A percentile compares a stretch with the other conserved stretches of the same genome.
Evolutionary conservation across 2,888 invertebrate species (phyloP).

Genomic region (Sericinus montela): DNA sequence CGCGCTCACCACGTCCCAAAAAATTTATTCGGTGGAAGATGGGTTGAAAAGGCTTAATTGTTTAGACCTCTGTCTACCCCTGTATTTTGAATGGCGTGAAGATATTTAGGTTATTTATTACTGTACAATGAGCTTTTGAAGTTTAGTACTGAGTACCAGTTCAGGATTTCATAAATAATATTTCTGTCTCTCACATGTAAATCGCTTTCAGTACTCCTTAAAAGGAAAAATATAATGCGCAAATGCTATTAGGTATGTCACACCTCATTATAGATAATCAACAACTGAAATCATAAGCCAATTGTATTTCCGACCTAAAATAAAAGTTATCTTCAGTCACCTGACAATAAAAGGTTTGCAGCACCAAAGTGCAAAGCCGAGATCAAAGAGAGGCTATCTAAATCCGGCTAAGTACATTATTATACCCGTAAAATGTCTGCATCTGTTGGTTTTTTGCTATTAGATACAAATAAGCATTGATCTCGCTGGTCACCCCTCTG

Average conservation of each 20-base stretch:
- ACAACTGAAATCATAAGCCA: conserved; percentile 39
- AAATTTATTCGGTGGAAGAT: too few species aligned
- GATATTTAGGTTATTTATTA: too few species aligned
- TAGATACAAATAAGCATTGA: conserved; percentile 75
- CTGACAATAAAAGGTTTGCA: conserved; percentile 36
- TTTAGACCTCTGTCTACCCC: too few species aligned
- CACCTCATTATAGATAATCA: conserved; percentile 36
- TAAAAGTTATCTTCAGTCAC: conserved; percentile 37
- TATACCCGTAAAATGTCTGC: conserved; percentile 76
- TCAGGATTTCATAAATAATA: too few species aligned
- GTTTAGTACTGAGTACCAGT: too few species aligned
- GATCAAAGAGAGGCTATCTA: conserved; percentile 70
- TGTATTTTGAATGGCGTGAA: too few species aligned
- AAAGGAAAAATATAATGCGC: conserved; percentile 35
- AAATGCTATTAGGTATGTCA: too few species aligned
- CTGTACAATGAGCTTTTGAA: too few species aligned
- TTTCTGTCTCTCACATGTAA: neutral
- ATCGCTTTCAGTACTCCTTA: conserved; percentile 13
- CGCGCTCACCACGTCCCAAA: too few species aligned
- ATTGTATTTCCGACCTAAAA: conserved; percentile 38
- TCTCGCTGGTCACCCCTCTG: conserved; percentile 52
- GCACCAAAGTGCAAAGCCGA: conserved; percentile 41
- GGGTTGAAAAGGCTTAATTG: too few species aligned
- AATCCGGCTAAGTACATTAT: conserved; percentile 75
- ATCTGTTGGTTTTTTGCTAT: conserved; percentile 77